phyloP scores from a whole-genome alignment of 2,797 vertebrate species.

The Catharus ustulatus region DNA sequence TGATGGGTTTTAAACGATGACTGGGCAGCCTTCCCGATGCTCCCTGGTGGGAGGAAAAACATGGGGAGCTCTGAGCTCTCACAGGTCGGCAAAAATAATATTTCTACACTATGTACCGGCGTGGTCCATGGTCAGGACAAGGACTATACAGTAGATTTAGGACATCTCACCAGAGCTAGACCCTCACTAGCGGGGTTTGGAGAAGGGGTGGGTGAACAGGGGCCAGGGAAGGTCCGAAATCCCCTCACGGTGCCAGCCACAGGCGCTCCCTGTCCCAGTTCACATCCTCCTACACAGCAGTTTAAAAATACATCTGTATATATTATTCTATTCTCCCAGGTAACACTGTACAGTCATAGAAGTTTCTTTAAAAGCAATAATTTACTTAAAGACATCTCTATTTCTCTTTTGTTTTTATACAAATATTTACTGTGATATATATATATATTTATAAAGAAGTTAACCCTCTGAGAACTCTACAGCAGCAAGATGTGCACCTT shows the following conservation, averaged over 20 bases:
- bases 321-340: conserved; percentile 70
- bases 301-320: conserved; percentile 71
- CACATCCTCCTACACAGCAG: conserved; percentile 39
- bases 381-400: conserved; percentile 73
- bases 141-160: conserved; percentile 53
- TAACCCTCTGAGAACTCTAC: conserved; percentile 61
- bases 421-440: conserved; percentile 70
- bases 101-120: conserved; percentile 52
- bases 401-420: conserved; percentile 53
- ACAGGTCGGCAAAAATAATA: conserved; percentile 57
- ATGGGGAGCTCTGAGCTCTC: conserved; percentile 33
- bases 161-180: conserved; percentile 19
- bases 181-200: neutral
- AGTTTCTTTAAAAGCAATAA: conserved; percentile 72
- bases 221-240: neutral
- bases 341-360: conserved; percentile 70
- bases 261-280: conserved; percentile 21
- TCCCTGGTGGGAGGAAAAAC: neutral
- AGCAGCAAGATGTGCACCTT: conserved; percentile 70
- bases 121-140: conserved; percentile 40
- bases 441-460: conserved; percentile 66
- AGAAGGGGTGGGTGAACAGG: neutral
- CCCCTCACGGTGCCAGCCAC: neutral
- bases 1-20: neutral
- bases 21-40: neutral